Conservation (phyloP, 2,888 invertebrate genomes). For the Andricus curvator region DNA sequence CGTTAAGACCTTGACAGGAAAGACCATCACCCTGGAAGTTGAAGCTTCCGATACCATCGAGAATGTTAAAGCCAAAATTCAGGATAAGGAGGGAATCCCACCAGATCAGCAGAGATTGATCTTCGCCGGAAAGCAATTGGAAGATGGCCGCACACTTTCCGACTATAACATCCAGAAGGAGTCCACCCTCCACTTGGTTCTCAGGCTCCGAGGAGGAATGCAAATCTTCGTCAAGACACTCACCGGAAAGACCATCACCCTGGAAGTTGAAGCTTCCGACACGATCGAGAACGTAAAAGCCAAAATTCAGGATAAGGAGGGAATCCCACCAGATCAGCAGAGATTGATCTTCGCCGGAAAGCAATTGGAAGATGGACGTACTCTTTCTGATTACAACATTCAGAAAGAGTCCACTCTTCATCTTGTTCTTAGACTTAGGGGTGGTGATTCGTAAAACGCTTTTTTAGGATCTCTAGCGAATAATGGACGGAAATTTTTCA, state of each 20-base stretch:
- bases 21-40: conserved; percentile 66
- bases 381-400: conserved; percentile 64
- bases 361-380: conserved; percentile 36
- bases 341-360: conserved; percentile 66
- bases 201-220: conserved; percentile 64
- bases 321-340: conserved; percentile 66
- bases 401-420: conserved; percentile 65
- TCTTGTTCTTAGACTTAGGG: conserved; percentile 61
- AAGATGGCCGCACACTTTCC: conserved; percentile 64
- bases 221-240: conserved; percentile 65
- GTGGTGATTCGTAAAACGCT: conserved; percentile 50
- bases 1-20: conserved; percentile 59
- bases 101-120: conserved; percentile 68
- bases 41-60: conserved; percentile 66
- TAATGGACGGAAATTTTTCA: conserved; percentile 8
- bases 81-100: conserved; percentile 66
- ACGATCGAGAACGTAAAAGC: conserved; percentile 64
- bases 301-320: conserved; percentile 66
- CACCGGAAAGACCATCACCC: conserved; percentile 62
- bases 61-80: conserved; percentile 66
- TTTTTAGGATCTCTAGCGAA: background rate
- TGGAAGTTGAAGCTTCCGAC: conserved; percentile 63
- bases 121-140: conserved; percentile 67
- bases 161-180: conserved; percentile 68
- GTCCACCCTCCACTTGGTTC: conserved; percentile 63